Percentiles rank a stretch among this genome's conserved stretches.
phyloP scores from a whole-genome alignment of 2,113 vertebrate species.

The Seriola aureovittata region DNA sequence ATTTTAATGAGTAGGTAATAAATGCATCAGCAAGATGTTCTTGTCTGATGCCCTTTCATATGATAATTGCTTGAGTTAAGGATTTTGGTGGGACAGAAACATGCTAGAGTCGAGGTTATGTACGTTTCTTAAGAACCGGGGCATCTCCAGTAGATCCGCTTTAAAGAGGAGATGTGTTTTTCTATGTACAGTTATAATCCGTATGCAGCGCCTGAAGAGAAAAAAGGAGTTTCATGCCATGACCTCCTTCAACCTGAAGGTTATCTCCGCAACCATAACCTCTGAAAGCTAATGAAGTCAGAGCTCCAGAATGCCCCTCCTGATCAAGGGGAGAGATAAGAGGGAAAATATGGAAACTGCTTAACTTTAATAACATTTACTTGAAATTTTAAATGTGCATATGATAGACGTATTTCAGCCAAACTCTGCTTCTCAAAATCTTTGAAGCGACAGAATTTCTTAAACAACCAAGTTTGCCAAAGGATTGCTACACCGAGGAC shows the following conservation, averaged over 20 bases:
- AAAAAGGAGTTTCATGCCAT: slow-evolving; percentile 26
- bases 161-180: background rate
- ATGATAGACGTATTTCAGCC: background rate
- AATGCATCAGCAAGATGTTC: slow-evolving; percentile 21
- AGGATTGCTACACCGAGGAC: slow-evolving; percentile 21
- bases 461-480: slow-evolving; percentile 1
- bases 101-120: background rate
- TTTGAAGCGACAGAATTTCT: background rate
- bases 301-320: slow-evolving; percentile 13
- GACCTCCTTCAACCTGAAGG: slow-evolving; percentile 41
- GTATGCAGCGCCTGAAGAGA: slow-evolving; percentile 6
- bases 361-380: background rate
- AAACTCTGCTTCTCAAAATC: background rate
- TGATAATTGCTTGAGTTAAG: slow-evolving; percentile 30
- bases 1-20: slow-evolving; percentile 35
- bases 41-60: slow-evolving; percentile 36
- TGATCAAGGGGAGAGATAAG: slow-evolving; percentile 28
- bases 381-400: background rate
- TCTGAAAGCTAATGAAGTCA: slow-evolving; percentile 54
- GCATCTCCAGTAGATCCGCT: background rate
- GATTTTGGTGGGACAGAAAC: background rate
- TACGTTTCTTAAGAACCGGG: background rate
- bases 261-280: slow-evolving; percentile 38
- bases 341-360: background rate
- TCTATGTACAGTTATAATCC: background rate